phyloP scores from a whole-genome alignment of 2,888 invertebrate species.

The Drosophila paranaensis region DNA sequence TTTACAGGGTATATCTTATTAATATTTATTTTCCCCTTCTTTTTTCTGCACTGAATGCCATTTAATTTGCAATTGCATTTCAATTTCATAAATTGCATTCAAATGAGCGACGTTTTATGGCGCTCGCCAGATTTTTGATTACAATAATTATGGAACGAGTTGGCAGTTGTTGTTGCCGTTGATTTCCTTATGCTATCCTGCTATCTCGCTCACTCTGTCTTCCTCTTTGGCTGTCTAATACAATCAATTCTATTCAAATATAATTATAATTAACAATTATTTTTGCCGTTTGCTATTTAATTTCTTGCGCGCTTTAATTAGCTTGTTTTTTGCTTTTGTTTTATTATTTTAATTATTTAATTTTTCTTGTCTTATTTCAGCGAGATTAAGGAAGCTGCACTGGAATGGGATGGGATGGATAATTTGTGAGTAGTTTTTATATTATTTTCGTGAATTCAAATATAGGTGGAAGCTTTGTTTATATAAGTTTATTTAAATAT shows the following conservation, averaged over 20 bases:
- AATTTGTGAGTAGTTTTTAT: slow-evolving; percentile 7
- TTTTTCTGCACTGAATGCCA: slow-evolving; percentile 17
- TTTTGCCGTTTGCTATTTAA: slow-evolving; percentile 8
- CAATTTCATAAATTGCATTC: slow-evolving; percentile 50
- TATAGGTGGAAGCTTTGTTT: background rate
- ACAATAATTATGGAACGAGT: slow-evolving; percentile 44
- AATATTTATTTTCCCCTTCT: background rate
- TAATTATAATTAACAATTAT: slow-evolving; percentile 31
- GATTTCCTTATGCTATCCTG: slow-evolving; percentile 41
- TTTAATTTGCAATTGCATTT: slow-evolving; percentile 59
- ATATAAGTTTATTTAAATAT: no score
- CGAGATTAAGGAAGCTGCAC: slow-evolving; percentile 15
- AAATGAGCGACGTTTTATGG: slow-evolving; percentile 46
- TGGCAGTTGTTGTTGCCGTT: slow-evolving; percentile 29
- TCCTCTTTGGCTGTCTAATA: slow-evolving; percentile 4
- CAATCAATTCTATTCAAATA: slow-evolving; percentile 29
- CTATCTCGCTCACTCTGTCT: background rate
- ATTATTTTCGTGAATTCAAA: background rate
- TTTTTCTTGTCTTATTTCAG: slow-evolving; percentile 1
- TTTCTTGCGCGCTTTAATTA: slow-evolving; percentile 3
- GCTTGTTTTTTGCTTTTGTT: background rate
- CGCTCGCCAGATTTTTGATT: slow-evolving; percentile 41
- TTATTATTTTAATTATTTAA: slow-evolving; percentile 3
- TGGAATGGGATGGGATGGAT: background rate
- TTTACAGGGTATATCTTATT: background rate